Evolutionary conservation across 2,113 vertebrate genomes (phyloP).

Genomic region (Apus apus): DNA sequence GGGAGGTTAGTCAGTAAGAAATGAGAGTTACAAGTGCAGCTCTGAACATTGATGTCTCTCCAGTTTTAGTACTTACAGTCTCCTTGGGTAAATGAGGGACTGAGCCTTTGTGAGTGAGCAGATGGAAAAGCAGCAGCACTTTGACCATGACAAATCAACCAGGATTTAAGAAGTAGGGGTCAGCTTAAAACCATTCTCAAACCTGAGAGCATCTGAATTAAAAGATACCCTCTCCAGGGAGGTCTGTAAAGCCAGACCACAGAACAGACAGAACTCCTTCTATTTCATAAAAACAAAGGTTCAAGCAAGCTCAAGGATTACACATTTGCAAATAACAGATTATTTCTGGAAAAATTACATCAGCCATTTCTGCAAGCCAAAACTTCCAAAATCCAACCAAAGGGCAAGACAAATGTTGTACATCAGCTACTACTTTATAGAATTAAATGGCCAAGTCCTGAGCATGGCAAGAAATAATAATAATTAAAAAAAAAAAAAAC

Average conservation of each 20-base stretch:
- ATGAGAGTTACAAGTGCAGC: not conserved
- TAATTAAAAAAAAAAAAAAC: not conserved
- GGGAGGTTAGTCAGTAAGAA: not conserved
- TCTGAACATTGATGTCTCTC: not conserved
- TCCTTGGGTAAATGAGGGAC: not conserved
- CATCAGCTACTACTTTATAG: not conserved
- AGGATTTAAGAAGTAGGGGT: not conserved
- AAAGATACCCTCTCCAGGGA: not conserved
- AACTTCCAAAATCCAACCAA: not conserved
- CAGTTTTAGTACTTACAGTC: not conserved
- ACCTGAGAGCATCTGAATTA: not conserved
- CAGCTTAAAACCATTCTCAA: not conserved
- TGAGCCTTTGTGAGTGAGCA: not conserved
- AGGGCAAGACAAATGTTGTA: not conserved
- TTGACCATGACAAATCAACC: not conserved
- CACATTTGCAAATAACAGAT: not conserved
- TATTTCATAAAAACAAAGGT: not conserved
- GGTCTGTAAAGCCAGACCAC: rapidly evolving
- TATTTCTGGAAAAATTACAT: not conserved
- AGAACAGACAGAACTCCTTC: not conserved
- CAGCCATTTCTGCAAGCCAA: not conserved
- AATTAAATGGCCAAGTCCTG: not conserved
- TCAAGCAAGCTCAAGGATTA: not conserved
- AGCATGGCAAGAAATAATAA: not conserved
- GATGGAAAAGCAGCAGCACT: not conserved